phyloP scores from a whole-genome alignment of 64 coral and sea anemone genomes.

The Hydrozoanthus tunicans region DNA sequence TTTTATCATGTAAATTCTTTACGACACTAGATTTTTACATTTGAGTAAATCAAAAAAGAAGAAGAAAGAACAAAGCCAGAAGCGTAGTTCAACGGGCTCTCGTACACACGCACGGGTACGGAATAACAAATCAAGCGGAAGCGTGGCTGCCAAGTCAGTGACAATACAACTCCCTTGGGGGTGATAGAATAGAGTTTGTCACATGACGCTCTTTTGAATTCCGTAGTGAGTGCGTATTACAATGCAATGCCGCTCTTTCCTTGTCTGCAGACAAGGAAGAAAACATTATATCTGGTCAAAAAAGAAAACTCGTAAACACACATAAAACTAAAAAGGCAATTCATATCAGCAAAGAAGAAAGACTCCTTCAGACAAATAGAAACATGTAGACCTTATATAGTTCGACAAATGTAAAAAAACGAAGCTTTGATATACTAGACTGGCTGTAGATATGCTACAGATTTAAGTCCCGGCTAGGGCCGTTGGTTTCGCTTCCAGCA shows the following conservation, averaged over 20 bases:
- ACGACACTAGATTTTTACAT: constrained; percentile 11
- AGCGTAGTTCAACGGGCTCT: constrained; percentile 7
- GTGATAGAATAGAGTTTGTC: constrained; percentile 2
- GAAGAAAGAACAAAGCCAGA: constrained; percentile 9
- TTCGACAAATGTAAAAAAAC: no score
- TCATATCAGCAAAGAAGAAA: no score
- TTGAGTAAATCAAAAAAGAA: constrained; percentile 9
- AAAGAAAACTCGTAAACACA: background rate
- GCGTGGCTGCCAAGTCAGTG: constrained; percentile 68
- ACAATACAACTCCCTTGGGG: background rate
- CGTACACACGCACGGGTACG: constrained; percentile 7
- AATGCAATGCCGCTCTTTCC: background rate
- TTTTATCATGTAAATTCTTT: background rate
- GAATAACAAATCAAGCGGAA: constrained; percentile 64
- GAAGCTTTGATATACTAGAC: no score
- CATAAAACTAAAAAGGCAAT: no score
- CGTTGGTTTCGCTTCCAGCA: no score
- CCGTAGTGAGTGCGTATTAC: background rate
- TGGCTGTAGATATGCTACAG: no score
- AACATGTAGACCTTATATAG: no score
- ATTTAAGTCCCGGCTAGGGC: no score
- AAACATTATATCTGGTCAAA: background rate
- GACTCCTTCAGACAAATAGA: no score
- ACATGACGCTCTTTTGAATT: constrained; percentile 39
- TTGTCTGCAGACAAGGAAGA: background rate